Evolutionary conservation across 2,888 invertebrate genomes (phyloP).

Genomic region (Seira sanloemensis): DNA sequence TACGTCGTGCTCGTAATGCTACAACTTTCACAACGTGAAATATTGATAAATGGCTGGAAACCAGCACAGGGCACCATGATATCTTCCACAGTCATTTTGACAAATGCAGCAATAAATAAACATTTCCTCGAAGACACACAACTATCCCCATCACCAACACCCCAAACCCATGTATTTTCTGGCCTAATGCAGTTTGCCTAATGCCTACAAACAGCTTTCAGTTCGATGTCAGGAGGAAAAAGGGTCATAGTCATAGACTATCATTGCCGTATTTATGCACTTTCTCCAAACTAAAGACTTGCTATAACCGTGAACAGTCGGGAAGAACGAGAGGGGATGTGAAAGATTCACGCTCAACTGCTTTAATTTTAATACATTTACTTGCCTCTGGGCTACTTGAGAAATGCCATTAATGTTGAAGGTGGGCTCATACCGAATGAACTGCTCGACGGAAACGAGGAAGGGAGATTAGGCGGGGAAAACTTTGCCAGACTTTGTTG

Average conservation of each 20-base stretch:
- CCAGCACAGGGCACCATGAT: slow-evolving; percentile 56
- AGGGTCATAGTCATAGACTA: slow-evolving; percentile 15
- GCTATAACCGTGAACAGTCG: background rate
- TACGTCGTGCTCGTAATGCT: background rate
- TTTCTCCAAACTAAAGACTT: background rate
- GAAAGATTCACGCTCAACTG: slow-evolving; percentile 41
- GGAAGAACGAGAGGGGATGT: background rate
- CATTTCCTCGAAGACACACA: slow-evolving; percentile 60
- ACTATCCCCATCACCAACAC: slow-evolving; percentile 23
- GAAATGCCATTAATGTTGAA: background rate
- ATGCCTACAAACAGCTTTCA: slow-evolving; percentile 19
- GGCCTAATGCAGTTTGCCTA: slow-evolving; percentile 32
- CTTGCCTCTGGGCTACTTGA: slow-evolving; percentile 42
- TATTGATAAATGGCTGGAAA: slow-evolving; percentile 60
- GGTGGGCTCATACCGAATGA: background rate
- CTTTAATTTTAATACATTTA: slow-evolving; percentile 59
- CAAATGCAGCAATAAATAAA: slow-evolving; percentile 65
- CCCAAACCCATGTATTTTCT: slow-evolving; percentile 10
- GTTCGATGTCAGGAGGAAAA: slow-evolving; percentile 8
- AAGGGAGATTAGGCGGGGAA: background rate
- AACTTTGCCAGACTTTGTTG: background rate
- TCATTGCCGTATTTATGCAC: background rate
- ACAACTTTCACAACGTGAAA: slow-evolving; percentile 44
- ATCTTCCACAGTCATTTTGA: slow-evolving; percentile 63
- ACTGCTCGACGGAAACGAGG: background rate